Conservation (phyloP, 2,797 vertebrate species). For the Rhinogobio ventralis region DNA sequence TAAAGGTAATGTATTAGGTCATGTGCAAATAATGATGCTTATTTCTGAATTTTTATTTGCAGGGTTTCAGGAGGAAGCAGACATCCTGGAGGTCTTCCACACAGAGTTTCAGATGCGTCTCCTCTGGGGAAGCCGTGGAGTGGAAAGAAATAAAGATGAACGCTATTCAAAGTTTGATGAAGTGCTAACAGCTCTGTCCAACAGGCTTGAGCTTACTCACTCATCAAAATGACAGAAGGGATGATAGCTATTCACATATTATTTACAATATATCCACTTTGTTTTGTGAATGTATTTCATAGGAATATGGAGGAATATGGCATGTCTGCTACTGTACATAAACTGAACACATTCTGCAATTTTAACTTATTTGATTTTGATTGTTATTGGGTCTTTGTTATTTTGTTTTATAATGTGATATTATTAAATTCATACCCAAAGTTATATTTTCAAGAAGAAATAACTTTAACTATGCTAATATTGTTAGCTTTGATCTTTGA, state of each 20-base stretch:
- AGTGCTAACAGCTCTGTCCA: slow-evolving; percentile 90
- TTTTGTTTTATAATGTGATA: slow-evolving; percentile 4
- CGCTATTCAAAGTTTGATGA: slow-evolving; percentile 91
- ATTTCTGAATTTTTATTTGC: slow-evolving; percentile 41
- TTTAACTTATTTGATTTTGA: slow-evolving; percentile 43
- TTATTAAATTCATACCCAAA: slow-evolving; percentile 31
- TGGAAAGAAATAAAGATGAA: slow-evolving; percentile 81
- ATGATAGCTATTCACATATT: background rate
- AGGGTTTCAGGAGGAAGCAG: slow-evolving; percentile 86
- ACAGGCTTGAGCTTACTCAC: slow-evolving; percentile 86
- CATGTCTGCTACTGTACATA: background rate
- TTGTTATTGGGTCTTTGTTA: slow-evolving; percentile 11
- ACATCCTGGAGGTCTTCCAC: slow-evolving; percentile 87
- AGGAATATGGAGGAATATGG: background rate
- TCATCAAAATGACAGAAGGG: slow-evolving; percentile 71
- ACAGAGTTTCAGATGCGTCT: slow-evolving; percentile 96
- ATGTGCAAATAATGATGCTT: background rate
- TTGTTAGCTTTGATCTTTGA: background rate
- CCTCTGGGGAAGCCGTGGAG: slow-evolving; percentile 92
- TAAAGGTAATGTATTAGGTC: background rate
- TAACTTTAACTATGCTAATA: slow-evolving; percentile 20
- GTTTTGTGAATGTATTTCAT: slow-evolving; percentile 23
- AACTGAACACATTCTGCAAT: background rate
- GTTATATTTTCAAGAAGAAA: slow-evolving; percentile 36
- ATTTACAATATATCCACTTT: background rate